Base-by-base conservation (phyloP, 1,140 invertebrate species). In the Drosophila bifasciata region DNA sequence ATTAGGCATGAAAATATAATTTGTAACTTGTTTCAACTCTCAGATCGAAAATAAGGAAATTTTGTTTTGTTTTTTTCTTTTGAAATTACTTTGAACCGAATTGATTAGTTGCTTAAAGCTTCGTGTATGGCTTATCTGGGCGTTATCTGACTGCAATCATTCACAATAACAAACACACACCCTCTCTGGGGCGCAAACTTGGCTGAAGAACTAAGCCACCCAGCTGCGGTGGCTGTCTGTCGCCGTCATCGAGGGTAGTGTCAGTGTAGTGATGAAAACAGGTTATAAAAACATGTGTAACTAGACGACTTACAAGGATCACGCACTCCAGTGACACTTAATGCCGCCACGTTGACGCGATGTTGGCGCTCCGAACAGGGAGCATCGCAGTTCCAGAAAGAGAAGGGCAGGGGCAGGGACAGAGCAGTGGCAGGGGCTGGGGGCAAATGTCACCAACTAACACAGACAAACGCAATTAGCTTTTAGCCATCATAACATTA, bases 401-500 rank as follows among this genome's bases (percentile, higher is more conserved):
- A 5, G 13, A 15, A 25, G 25, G 25, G 8, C 25, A 9, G 17
- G 23, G 8, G 21, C 9, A 23, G 8, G 25, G 2, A 2, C 21
- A 16, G 13, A 45, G 36, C 45, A 46, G 46, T 17, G 8, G 13
- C 39, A 48, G 15, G 58, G 25, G 63, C 44, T 63, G 57, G 61
- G 70, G 61, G 70, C 79, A 84, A 79, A 84, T 84, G 79, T 81
- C 79, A 59, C 19, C 62, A 75, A 75, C 61, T 75, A 67, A 83
- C 53, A 72, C 81, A 86, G 83, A 86, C 83, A 86, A 86, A 86
- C 81, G 75, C 81, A 86, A 86, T 86, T 86, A 86, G 83, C 83
- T 86, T 86, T 86, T 88, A 86, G 83, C 74, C 83, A 86, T 88
- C 83, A 86, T 86, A 86, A 86, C 81, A 86, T 86, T 86, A 86